Base-by-base conservation (phyloP, 1,140 invertebrate genomes). In the Stegodyphus mimosarum region DNA sequence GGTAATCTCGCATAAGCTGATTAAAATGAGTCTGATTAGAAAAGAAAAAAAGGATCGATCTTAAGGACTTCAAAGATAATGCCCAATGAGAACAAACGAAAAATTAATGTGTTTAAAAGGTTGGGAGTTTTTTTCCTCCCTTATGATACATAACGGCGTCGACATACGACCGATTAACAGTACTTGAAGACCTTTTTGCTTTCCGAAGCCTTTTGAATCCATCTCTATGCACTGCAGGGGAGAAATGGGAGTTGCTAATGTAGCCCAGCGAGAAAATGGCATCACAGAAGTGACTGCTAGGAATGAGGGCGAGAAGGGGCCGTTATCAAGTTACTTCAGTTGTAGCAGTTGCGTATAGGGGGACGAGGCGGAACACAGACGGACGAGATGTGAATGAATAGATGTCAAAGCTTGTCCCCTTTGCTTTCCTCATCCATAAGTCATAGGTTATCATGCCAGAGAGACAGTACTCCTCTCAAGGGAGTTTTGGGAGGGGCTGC, bases 371-470 rank as follows among this genome's bases (percentile, higher is more conserved):
- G 66, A 48, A 11, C 33, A 17, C n/a, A 70, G 63, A 52, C 49
- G 78, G 33, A 51, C n/a, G 15, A 69, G 64, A 51, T 18, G 48
- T 17, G 69, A 48, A 66, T 74, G 79, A 81, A 74, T 55, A 74
- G 80, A 83, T 74, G 80, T 83, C 80, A 83, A 83, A 74, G 48
- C 78, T 71, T 52, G 33, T 81, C 52, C 50, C 77, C 51, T 55
- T 18, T 55, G 18, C 60, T 52, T 52, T 55, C 13, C 50, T 83
- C 60, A 52, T 74, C 50, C 72, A 83, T 73, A 83, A 83, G 80
- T 83, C 80, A 83, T 15, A 74, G 80, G 80, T 83, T 83, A 83
- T 83, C 70, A 83, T 83, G 52, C 33, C 55, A 74, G 55, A 66
- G 50, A 66, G 74, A 66, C 17, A 76, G 53, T 52, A 69, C 18